Base-by-base conservation (phyloP, 2,888 invertebrate species). In the Cremastinae sp. region DNA sequence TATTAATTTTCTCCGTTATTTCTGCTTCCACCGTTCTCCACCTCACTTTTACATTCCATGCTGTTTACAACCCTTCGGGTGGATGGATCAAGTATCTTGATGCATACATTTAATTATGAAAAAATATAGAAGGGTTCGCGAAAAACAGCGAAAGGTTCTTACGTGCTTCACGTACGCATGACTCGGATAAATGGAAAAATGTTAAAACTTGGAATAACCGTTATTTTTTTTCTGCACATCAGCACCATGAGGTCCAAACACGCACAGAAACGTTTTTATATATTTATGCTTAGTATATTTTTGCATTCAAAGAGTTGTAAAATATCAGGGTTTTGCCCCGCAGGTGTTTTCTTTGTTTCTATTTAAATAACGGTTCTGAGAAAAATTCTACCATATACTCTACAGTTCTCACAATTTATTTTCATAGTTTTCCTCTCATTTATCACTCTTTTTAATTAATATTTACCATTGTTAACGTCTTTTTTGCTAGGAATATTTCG, bases 41-140 rank as follows among this genome's bases (percentile, higher is more conserved):
- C 8, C 43, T 28, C 22, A n/a, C 22, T 49, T 16, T 43, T 59
- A 45, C 43, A 51, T 58, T 51, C 58, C 36, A n/a, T 53, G 16
- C 58, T 18, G 58, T 68, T 62, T 51, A 56, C 62, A 56, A 62
- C 71, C 53, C 59, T 64, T 64, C 59, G 64, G 45, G 53, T 59
- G 38, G 53, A 69, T 69, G 69, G 53, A 73, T 28, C 68, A 28
- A 58, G 64, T 59, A 38, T 20, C 38, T 45, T 69, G 64, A 59
- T 65, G 64, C 72, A 53, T 68, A 56, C 58, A 76, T 69, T 72
- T 53, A 76, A 73, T 76, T 73, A 76, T 53, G 45, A 28, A 64
- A 45, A 36, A 16, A n/a, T n/a, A n/a, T 36, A 14, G 59, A n/a
- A 58, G 43, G 56, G 49, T 59, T 14, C 20, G 14, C 18, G 47